Base-by-base conservation (phyloP, 92 coral and sea anemone species). In the Zoanthus sansibaricus region DNA sequence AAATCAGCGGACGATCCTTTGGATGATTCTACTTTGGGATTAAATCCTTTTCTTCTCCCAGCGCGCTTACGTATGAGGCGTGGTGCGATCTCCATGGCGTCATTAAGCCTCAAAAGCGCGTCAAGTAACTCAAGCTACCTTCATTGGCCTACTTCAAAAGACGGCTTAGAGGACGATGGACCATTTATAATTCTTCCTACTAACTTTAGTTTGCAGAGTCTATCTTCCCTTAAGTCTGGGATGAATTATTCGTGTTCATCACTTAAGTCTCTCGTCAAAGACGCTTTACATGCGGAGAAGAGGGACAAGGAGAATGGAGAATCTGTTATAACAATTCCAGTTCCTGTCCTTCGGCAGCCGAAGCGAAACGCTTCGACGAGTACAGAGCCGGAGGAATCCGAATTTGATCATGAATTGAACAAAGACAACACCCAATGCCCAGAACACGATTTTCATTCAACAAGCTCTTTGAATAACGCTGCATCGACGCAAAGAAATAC, bases 1-100 rank as follows among this genome's bases (percentile, higher is more conserved):
- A 77, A 42, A 71, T 73, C 87, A 42, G 18, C n/a, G 20, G 87
- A 44, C 17, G 79, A 58, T 33, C 88, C 66, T 17, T 52, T 51
- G 58, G 66, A 76, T 66, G 91, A 87, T 76, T 82, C 71, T 9
- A 14, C 66, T 9, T 10, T 17, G 13, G 45, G 64, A 0, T 20
- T 64, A 46, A 20, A 67, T 6, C 46, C 73, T 30, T 77, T 82
- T 30, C 72, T 61, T 14, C 85, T 66, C 67, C 85, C 85, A 13
- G 85, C 64, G 44, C 85, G 85, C 25, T 25, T 97, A 46, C 89
- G 96, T 83, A 91, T 91, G 68, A 87, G 99, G 77, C 88, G 99
- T 7, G 98, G 99, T 15, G 99, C 99, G 17, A 98, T 97, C 73
- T 92, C 98, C 42, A 98, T 98, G 48, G 97, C 97, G 21, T 97